Evolutionary conservation across 2,113 vertebrate genomes (phyloP), one percentile per base, ranked within the genome.

Genomic region (Anser cygnoides): DNA sequence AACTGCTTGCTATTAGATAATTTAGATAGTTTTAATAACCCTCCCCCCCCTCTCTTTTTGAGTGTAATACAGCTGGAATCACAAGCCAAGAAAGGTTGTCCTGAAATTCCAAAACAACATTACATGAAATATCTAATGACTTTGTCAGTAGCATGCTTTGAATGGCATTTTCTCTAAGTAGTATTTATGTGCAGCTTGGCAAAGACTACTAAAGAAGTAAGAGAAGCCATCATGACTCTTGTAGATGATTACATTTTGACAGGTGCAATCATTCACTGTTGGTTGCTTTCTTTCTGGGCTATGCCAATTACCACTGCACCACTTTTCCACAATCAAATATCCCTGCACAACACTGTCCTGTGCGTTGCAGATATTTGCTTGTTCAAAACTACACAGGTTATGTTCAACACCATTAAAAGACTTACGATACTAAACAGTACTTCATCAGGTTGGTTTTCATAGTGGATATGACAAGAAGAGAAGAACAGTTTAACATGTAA

Each of bases 1-100:
- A 96, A 83, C 16, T 94, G 35, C 58, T 85, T 85, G 31, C 44
- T 95, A 7, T 87, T 83, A 90, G 75, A 80, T 39, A 65, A 35
- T 76, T 89, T 79, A 91, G 77, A 80, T 44, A 65, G 41, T 76
- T 91, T 89, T 39, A 93, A 95, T 92, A 26, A 39, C 62, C 2
- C 2, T 73, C 4, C 3, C 4, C 12, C 19, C 3, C 2, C 11
- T 13, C 12, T 3, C 1, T 13, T 4, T 3, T 23, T 29, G 15
- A n/a, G 9, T 87, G 26, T 50, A 58, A 80, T 55, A 90, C 65
- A 91, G 20, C 54, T 85, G n/a, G 67, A 59, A 28, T 59, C 63
- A 87, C n/a, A 37, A 93, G 7, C 44, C 70, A 91, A 54, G 46
- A 80, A 85, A 70, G 46, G 92, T 31, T 66, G n/a, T 21, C 75